These are phyloP conservation scores for Macrochelys suwanniensis DNA, from an alignment of 2,797 vertebrate species.

Conservation along the genomic window DNA sequence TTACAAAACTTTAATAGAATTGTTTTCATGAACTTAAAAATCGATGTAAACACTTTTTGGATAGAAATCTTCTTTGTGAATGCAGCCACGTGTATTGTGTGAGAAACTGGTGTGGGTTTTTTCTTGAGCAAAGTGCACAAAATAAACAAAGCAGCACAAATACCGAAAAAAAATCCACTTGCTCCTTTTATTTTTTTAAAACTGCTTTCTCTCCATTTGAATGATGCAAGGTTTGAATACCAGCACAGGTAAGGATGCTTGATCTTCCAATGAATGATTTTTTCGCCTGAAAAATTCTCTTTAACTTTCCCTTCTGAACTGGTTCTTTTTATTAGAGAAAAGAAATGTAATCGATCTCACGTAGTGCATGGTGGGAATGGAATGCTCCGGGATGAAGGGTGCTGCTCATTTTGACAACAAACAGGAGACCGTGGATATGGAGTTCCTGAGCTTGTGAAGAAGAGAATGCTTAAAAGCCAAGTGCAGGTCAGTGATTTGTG, in stretches of 20 bases:
- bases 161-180: conserved; percentile 38
- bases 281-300: not conserved
- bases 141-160: conserved; percentile 64
- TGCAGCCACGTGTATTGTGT: conserved; percentile 57
- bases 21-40: not conserved
- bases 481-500: not conserved
- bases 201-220: not conserved
- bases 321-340: conserved; percentile 57
- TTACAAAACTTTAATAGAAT: not conserved
- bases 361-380: not conserved
- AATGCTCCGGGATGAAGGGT: not conserved
- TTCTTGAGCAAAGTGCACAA: conserved; percentile 15
- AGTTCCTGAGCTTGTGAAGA: not conserved
- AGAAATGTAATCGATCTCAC: not conserved
- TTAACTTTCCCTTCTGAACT: not conserved
- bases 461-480: conserved; percentile 1
- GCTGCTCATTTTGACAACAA: not conserved
- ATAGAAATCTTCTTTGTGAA: not conserved
- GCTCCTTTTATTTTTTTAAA: not conserved
- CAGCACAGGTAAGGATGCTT: not conserved
- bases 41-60: not conserved
- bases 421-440: not conserved
- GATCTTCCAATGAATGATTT: not conserved
- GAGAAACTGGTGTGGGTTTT: conserved; percentile 54
- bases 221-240: not conserved